phyloP scores from a whole-genome alignment of 2,797 vertebrate species.

The Chanos chanos region DNA sequence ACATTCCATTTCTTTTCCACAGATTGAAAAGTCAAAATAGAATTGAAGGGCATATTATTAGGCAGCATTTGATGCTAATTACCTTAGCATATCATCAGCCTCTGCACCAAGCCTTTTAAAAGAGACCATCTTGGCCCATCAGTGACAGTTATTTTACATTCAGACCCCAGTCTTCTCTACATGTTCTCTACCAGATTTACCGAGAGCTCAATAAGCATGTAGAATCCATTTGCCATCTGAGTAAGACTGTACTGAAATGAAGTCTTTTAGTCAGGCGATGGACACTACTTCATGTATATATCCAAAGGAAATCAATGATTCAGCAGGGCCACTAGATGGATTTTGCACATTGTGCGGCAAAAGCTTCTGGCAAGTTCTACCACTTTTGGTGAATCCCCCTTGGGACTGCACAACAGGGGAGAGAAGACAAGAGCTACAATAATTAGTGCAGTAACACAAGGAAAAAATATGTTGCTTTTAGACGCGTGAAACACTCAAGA shows the following conservation, averaged over 20 bases:
- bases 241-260: neutral
- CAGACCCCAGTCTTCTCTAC: neutral
- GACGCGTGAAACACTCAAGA: constrained; percentile 40
- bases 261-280: neutral
- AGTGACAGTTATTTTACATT: neutral
- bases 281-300: constrained; percentile 8
- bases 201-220: constrained; percentile 11
- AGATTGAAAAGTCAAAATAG: too few species aligned
- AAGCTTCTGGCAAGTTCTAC: constrained; percentile 38
- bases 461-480: constrained; percentile 45
- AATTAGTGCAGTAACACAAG: constrained; percentile 46
- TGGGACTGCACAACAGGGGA: constrained; percentile 39
- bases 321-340: neutral
- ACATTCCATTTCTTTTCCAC: too few species aligned
- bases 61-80: too few species aligned
- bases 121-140: neutral
- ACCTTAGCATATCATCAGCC: too few species aligned
- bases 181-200: neutral
- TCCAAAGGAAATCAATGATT: constrained; percentile 6
- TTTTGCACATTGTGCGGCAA: constrained; percentile 32
- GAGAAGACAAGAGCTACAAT: constrained; percentile 43
- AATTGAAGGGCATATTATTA: too few species aligned
- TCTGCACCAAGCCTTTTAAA: too few species aligned
- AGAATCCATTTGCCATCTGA: neutral
- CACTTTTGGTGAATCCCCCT: constrained; percentile 34